Evolutionary conservation across 2,888 invertebrate genomes (phyloP), one percentile per base, ranked within the genome.

Genomic region (Octodonta nipae): DNA sequence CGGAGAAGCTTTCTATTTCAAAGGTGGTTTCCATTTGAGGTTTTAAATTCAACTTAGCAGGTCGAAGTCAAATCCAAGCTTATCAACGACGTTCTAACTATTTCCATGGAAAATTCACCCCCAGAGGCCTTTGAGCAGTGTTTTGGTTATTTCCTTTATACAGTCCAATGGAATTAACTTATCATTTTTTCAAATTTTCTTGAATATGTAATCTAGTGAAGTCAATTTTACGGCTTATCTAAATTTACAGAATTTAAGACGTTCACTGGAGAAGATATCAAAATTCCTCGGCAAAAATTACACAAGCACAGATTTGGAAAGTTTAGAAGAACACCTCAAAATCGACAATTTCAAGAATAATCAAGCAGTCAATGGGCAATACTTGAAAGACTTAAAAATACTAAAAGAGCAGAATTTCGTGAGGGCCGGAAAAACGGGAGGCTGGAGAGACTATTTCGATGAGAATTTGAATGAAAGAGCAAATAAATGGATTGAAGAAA

Each of bases 331-430:
- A 5, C 84, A 89, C 54, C 71, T 91, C 37, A 71, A 75, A 49
- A 84, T 93, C 40, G 70, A 78, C 6, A 82, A 75, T 55, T 92
- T 93, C 64, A 78, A 79, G 42, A 68, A 73, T 8, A 91, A 91
- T 61, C 71, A 75, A 28, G 76, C 80, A 4, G 78, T 87, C 0
- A 89, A 91, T 53, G 55, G 67, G 30, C 71, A 76, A 36, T 68
- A 73, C 29, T 66, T 80, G 52, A 68, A 65, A 44, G 67, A 70
- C 1, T 64, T 77, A 3, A 75, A 75, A 2, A 66, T 83, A 7
- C 57, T 71, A 2, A 65, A 66, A 28, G 75, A 74, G 49, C 68
- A 71, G 32, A 64, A 62, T 2, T 84, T 83, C 49, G 73, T 84
- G 1, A 64, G 79, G 43, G 72, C 72, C 54, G 84, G 83, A 15